These are phyloP conservation scores for Anas bernieri DNA, from an alignment of 2,797 vertebrate genomes.

Conservation along the genomic window DNA sequence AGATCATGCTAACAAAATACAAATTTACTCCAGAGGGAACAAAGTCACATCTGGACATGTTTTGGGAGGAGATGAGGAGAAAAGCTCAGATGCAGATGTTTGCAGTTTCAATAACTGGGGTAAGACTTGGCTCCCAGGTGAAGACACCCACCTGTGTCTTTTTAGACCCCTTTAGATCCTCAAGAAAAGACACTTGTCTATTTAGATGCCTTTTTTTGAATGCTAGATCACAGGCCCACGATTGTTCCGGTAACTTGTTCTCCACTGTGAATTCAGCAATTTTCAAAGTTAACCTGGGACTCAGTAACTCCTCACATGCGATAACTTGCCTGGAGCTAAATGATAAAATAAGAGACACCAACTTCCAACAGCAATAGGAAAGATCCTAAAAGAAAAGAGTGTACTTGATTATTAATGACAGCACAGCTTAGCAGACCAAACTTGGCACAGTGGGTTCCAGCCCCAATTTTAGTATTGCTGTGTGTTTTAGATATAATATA, in stretches of 20 bases:
- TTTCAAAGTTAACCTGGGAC: conserved; percentile 18
- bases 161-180: no score
- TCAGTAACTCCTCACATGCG: conserved; percentile 36
- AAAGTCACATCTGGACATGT: not conserved
- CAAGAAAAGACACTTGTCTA: not conserved
- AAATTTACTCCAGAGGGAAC: not conserved
- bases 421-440: not conserved
- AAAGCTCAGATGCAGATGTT: not conserved
- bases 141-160: not conserved
- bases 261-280: not conserved
- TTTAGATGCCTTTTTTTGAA: not conserved
- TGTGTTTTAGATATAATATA: not conserved
- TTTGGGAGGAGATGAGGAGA: not conserved
- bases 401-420: accelerated
- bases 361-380: conserved; percentile 27
- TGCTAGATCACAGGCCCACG: not conserved
- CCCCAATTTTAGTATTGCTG: not conserved
- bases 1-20: accelerated
- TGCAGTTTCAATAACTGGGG: not conserved
- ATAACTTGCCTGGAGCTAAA: conserved; percentile 45
- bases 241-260: not conserved
- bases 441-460: not conserved
- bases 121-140: not conserved
- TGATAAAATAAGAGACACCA: not conserved
- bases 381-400: not conserved